Evolutionary conservation across 2,113 vertebrate species (phyloP), one percentile per base, ranked within the genome.

Genomic region (Coptodon bakossiorum): DNA sequence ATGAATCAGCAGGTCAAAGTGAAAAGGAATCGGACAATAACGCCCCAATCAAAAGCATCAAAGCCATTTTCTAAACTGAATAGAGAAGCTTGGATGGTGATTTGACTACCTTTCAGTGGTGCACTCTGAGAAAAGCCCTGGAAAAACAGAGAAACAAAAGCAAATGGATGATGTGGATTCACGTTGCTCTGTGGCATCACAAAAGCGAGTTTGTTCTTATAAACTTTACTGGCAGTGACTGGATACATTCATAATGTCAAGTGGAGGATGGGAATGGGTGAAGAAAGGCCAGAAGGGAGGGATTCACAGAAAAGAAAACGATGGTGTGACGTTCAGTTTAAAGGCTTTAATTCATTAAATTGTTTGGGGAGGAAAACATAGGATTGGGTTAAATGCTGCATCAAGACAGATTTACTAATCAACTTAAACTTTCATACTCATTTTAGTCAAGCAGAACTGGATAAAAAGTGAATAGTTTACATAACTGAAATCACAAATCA

Each of bases 131-230:
- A 88, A 91, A 93, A 95, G 87, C 86, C 85, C 86, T 91, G 54
- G 89, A 84, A 87, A 93, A 95, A 95, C 82, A 95, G 57, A 80
- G 53, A 81, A 61, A 94, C 81, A 82, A 93, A 91, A 86, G 89
- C 82, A 63, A 89, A 93, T 84, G 84, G 82, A 92, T 89, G 66
- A 89, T 83, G 92, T 91, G 82, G 89, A 92, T 93, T 94, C 83
- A 86, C 24, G 50, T 54, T 53, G 83, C 83, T 73, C 89, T 82
- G 88, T 82, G 63, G 79, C 71, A 31, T 89, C 90, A 94, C 94
- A 94, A 94, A 78, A 94, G 91, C 78, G 40, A 90, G 89, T 90
- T 90, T 93, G 93, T 90, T 94, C 90, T 92, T 92, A 89, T 92
- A 92, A 93, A 93, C 87, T 88, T 91, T 79, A 86, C 91, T 88